phyloP scores from a whole-genome alignment of 2,113 vertebrate species.

The Pterocles gutturalis region DNA sequence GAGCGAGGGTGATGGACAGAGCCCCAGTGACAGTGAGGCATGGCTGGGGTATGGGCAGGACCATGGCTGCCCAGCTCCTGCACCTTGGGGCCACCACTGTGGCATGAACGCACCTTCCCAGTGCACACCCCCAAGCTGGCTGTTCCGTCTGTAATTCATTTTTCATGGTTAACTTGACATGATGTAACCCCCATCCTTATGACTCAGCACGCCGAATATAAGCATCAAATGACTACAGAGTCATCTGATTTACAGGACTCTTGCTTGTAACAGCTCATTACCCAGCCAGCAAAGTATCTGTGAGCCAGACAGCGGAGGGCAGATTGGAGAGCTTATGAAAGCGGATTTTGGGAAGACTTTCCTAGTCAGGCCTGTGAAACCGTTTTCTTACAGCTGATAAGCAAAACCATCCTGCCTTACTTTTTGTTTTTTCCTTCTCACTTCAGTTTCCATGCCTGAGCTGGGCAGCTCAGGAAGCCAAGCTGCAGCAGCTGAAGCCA shows the following conservation, averaged over 20 bases:
- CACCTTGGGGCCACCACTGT: neutral
- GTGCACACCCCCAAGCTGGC: neutral
- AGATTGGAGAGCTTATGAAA: neutral
- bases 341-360: neutral
- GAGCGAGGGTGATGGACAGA: neutral
- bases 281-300: neutral
- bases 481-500: neutral
- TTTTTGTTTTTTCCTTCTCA: neutral
- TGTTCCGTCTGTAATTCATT: neutral
- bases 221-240: constrained; percentile 69
- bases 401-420: neutral
- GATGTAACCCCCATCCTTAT: constrained; percentile 54
- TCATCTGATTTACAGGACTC: constrained; percentile 74
- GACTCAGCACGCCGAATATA: constrained; percentile 55
- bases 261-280: constrained; percentile 53
- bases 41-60: neutral
- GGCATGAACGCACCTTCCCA: neutral
- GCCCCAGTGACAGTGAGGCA: fast-evolving
- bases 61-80: neutral
- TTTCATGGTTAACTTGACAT: constrained; percentile 41
- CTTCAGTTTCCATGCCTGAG: neutral
- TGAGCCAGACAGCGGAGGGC: neutral
- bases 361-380: neutral
- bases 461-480: neutral
- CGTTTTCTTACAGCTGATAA: neutral